These are phyloP conservation scores for Conus canariensis DNA, from an alignment of 2,888 invertebrate genomes.

Conservation along the genomic window DNA sequence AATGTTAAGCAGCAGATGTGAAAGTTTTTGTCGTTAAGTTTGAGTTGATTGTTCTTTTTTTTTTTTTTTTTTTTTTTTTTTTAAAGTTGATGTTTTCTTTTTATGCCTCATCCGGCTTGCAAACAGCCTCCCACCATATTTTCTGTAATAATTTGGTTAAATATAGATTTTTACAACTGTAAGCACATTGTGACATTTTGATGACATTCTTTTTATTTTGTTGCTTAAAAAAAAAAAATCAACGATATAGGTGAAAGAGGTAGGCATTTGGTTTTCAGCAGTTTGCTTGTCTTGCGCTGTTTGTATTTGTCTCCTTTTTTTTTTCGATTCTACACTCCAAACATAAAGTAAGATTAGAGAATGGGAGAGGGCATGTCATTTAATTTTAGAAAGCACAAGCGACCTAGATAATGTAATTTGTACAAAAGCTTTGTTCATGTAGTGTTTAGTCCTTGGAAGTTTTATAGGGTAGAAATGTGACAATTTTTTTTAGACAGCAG, in stretches of 20 bases:
- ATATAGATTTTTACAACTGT: not conserved
- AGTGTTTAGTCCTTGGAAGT: not conserved
- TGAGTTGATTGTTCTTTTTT: constrained; percentile 4
- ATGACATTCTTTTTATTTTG: not conserved
- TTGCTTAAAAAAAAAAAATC: constrained; percentile 6
- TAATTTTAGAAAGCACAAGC: no score
- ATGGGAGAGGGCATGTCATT: not conserved
- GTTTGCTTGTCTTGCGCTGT: constrained; percentile 34
- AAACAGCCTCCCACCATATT: not conserved
- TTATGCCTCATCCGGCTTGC: constrained; percentile 14
- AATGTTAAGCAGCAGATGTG: constrained; percentile 34
- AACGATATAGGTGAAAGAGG: constrained; percentile 27
- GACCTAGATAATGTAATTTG: not conserved
- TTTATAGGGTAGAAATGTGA: not conserved
- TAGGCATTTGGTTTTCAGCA: not conserved
- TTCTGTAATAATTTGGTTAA: not conserved
- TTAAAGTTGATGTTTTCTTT: constrained; percentile 18
- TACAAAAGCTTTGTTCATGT: not conserved
- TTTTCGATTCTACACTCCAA: not conserved
- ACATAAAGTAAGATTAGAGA: not conserved
- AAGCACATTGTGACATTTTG: constrained; percentile 15
- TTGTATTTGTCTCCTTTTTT: not conserved
- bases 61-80: not conserved
- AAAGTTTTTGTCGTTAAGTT: constrained; percentile 22
- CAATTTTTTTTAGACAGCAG: not conserved